Evolutionary conservation across 1,140 invertebrate species (phyloP).

Genomic region (Meloidogyne hapla): DNA sequence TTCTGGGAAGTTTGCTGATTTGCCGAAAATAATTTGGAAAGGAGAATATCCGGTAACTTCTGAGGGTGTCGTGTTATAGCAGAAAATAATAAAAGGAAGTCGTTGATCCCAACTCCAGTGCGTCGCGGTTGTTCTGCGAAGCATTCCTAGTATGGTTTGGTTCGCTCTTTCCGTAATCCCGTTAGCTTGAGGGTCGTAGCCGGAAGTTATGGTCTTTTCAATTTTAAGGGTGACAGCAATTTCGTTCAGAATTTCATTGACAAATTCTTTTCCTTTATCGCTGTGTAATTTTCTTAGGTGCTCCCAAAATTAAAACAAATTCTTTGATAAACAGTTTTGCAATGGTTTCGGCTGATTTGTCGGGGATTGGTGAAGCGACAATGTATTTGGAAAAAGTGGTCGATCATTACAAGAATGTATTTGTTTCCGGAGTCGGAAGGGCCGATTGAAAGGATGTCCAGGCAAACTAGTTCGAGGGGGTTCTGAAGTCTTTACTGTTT

Average conservation of each 20-base stretch:
- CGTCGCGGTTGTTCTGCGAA: not conserved
- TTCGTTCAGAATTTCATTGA: not conserved
- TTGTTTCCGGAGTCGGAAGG: too few species aligned
- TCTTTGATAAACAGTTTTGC: not conserved
- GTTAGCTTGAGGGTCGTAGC: conserved; percentile 7
- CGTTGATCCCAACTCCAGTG: not conserved
- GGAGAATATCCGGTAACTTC: conserved; percentile 6
- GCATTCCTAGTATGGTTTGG: not conserved
- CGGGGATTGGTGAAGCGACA: not conserved
- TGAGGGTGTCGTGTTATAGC: not conserved
- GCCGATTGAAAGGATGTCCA: too few species aligned
- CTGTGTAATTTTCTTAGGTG: not conserved
- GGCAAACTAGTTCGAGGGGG: not conserved
- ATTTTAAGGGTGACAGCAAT: too few species aligned
- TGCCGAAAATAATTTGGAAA: not conserved
- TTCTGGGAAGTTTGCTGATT: not conserved
- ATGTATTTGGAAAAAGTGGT: conserved; percentile 5
- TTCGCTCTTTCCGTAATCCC: not conserved
- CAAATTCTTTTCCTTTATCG: conserved; percentile 13
- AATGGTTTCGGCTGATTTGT: not conserved
- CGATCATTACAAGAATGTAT: not conserved
- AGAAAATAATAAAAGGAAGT: not conserved
- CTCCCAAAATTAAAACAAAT: not conserved
- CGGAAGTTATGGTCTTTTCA: not conserved
- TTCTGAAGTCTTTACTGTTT: not conserved